Conservation (phyloP, 2,888 invertebrate species). For the Charanyca ferruginea region DNA sequence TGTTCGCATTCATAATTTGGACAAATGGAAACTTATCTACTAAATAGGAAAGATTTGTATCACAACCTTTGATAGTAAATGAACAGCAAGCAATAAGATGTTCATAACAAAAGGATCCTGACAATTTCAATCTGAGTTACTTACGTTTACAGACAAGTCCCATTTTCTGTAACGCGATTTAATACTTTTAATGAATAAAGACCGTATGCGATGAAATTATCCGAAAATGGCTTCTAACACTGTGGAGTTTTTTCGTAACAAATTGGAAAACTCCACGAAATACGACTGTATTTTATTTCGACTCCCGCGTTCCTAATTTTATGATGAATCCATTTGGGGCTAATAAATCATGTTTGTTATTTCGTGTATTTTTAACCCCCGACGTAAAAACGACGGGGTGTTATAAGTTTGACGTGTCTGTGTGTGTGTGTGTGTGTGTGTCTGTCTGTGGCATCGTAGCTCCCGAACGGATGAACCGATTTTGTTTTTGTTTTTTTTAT, state of each 20-base stretch:
- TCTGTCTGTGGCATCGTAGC: too few species aligned
- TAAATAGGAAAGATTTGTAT: not conserved
- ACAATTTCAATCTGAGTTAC: not conserved
- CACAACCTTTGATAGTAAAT: not conserved
- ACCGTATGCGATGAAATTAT: conserved; percentile 52
- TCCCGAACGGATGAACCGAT: too few species aligned
- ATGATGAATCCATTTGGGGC: conserved; percentile 67
- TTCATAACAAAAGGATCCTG: not conserved
- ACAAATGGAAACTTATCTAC: not conserved
- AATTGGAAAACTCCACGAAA: conserved; percentile 66
- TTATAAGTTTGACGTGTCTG: too few species aligned
- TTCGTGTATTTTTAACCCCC: conserved; percentile 57
- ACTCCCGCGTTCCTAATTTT: conserved; percentile 63
- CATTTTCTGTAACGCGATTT: conserved; percentile 30
- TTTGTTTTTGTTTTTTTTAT: too few species aligned
- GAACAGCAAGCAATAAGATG: not conserved
- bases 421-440: too few species aligned
- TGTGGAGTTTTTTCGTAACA: conserved; percentile 55
- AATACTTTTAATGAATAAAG: conserved; percentile 48
- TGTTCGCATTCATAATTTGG: not conserved
- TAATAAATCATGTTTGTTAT: conserved; percentile 69
- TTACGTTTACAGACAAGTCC: not conserved
- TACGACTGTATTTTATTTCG: conserved; percentile 66
- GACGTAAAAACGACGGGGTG: too few species aligned
- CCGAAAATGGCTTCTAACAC: conserved; percentile 53